These are phyloP conservation scores for Chrysotoxum bicinctum DNA, from an alignment of 2,888 invertebrate species.

Conservation along the genomic window DNA sequence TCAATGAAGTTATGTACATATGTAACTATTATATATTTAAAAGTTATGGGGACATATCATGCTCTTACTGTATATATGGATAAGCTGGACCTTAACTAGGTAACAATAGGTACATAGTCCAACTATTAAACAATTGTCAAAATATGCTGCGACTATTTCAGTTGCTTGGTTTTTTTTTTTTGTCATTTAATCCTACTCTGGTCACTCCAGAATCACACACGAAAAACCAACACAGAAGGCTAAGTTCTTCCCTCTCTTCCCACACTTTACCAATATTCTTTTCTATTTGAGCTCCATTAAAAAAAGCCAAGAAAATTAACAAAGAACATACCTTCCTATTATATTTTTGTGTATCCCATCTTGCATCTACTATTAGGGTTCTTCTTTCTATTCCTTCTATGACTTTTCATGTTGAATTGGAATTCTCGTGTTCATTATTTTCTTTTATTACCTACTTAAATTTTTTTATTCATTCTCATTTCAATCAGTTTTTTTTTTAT, in stretches of 20 bases:
- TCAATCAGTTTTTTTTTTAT: conserved; percentile 45
- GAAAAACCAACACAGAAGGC: neutral
- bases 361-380: conserved; percentile 23
- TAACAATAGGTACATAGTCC: too few relatives aligned
- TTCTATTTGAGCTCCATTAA: conserved; percentile 18
- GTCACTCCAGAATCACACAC: neutral
- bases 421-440: conserved; percentile 47
- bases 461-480: conserved; percentile 41
- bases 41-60: too few relatives aligned
- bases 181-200: neutral
- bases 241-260: neutral
- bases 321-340: conserved; percentile 29
- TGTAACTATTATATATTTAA: too few relatives aligned
- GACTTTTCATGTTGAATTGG: conserved; percentile 18
- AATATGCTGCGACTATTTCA: too few relatives aligned
- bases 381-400: conserved; percentile 12
- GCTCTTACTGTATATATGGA: too few relatives aligned
- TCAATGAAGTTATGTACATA: too few relatives aligned
- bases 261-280: neutral
- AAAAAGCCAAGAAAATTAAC: conserved; percentile 9
- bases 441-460: conserved; percentile 28
- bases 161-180: neutral
- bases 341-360: neutral
- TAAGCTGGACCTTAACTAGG: too few relatives aligned
- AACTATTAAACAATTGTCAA: too few relatives aligned